These are phyloP conservation scores for Prenolepis imparis DNA, from an alignment of 2,888 invertebrate genomes.

Conservation along the genomic window DNA sequence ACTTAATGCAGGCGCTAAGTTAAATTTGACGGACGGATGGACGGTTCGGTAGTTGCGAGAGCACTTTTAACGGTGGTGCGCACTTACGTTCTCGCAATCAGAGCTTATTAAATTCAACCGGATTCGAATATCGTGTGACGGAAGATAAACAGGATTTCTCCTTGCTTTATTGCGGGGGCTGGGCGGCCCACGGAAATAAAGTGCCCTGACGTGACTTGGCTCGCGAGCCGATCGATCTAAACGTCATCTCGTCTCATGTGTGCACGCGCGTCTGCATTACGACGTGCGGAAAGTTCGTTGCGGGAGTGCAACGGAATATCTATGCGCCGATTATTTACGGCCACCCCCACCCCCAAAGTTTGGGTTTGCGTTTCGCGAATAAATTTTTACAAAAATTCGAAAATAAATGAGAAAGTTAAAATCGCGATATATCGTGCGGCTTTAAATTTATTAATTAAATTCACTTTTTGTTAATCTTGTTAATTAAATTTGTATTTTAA, in stretches of 20 bases:
- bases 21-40: constrained; percentile 31
- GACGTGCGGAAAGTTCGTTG: constrained; percentile 26
- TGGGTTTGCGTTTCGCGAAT: too few relatives aligned
- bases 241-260: neutral
- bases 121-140: constrained; percentile 52
- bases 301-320: constrained; percentile 7
- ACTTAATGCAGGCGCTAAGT: constrained; percentile 46
- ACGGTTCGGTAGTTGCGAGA: neutral
- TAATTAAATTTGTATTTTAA: neutral
- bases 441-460: neutral
- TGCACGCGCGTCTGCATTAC: constrained; percentile 21
- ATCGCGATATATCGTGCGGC: neutral
- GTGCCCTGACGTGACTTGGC: constrained; percentile 56
- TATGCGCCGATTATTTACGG: constrained; percentile 42
- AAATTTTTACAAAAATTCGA: too few relatives aligned
- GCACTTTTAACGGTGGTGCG: constrained; percentile 44
- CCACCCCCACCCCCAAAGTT: neutral
- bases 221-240: constrained; percentile 43
- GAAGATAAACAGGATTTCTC: constrained; percentile 50
- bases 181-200: constrained; percentile 47
- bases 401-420: neutral
- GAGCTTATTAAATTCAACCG: constrained; percentile 48
- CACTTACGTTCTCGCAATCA: constrained; percentile 19
- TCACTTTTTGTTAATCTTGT: too few relatives aligned
- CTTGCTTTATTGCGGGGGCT: constrained; percentile 38